Evolutionary conservation across 2,888 invertebrate genomes (phyloP).

Genomic region (Poecilus cupreus): DNA sequence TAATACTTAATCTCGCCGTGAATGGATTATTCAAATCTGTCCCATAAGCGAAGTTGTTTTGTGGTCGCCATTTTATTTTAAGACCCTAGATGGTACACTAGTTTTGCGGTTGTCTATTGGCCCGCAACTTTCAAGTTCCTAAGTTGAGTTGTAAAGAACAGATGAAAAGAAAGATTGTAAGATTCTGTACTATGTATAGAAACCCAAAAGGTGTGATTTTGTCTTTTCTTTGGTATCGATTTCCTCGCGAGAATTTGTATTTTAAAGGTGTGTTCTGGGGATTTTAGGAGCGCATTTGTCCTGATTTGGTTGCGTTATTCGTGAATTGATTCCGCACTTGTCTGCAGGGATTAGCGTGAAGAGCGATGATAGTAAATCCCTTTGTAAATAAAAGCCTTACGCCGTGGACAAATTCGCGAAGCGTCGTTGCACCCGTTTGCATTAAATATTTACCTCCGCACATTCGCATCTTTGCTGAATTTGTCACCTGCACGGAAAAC

Average conservation of each 20-base stretch:
- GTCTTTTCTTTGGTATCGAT: too few species aligned
- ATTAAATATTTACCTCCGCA: slow-evolving; percentile 46
- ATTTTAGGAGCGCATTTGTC: slow-evolving; percentile 46
- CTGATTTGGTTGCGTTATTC: slow-evolving; percentile 46
- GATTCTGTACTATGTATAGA: too few species aligned
- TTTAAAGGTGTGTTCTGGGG: slow-evolving; percentile 21
- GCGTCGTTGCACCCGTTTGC: slow-evolving; percentile 11
- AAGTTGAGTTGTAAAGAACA: too few species aligned
- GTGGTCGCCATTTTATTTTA: too few species aligned
- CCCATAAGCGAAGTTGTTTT: too few species aligned
- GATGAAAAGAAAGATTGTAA: too few species aligned
- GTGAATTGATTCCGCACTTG: slow-evolving; percentile 55
- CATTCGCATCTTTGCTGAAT: slow-evolving; percentile 31
- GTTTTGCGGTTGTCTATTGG: too few species aligned
- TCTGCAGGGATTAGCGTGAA: slow-evolving; percentile 50
- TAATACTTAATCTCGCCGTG: too few species aligned
- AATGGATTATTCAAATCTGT: too few species aligned
- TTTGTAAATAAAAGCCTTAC: slow-evolving; percentile 22
- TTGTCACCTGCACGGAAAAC: slow-evolving; percentile 5
- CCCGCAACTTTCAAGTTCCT: too few species aligned
- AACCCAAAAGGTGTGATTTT: too few species aligned
- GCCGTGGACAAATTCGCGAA: neutral
- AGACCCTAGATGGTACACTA: too few species aligned
- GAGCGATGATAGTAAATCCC: slow-evolving; percentile 55
- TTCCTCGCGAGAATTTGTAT: slow-evolving; percentile 24